Evolutionary conservation across 2,113 vertebrate species (phyloP), one percentile per base, ranked within the genome.

Genomic region (Ascaphus truei): DNA sequence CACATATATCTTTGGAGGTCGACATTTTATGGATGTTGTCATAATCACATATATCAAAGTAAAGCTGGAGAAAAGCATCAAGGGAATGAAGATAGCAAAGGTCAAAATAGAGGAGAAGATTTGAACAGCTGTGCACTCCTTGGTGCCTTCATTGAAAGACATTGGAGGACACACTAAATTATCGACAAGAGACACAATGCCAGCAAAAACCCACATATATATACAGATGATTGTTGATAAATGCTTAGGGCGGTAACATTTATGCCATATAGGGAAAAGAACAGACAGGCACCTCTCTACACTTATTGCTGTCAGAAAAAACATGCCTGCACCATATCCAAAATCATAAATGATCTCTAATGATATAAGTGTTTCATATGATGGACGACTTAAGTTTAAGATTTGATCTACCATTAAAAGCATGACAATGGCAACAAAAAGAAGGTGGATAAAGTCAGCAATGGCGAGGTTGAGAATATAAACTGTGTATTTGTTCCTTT

Each of bases 231-330:
- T 34, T 0, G 62, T 74, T 0, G 83, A 80, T 33, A 72, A 80
- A 9, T 79, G 73, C 63, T 85, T 76, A 48, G 79, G 73, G 4
- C 85, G 64, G 8, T 72, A 65, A 30, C 69, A 78, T 26, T 62
- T 77, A 62, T 81, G 84, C 76, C 45, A 33, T 13, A 80, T 18
- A 1, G 74, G 76, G 26, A 75, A 81, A 31, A 82, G 59, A 37
- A 80, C 60, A 0, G 71, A 78, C 5, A 80, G 69, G 69, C 75
- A 78, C 34, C 84, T 72, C 67, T 82, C 75, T 59, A 58, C 1
- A 0, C 71, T 80, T 6, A 84, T 83, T 55, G 73, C 77, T 0
- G 80, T 79, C 62, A 80, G 73, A 45, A 86, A 80, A 6, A 78
- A 80, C 72, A 86, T 68, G 34, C 79, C 71, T 0, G 55, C 73